Conservation (phyloP, 2,888 invertebrate genomes). For the Pterobdella sp. region DNA sequence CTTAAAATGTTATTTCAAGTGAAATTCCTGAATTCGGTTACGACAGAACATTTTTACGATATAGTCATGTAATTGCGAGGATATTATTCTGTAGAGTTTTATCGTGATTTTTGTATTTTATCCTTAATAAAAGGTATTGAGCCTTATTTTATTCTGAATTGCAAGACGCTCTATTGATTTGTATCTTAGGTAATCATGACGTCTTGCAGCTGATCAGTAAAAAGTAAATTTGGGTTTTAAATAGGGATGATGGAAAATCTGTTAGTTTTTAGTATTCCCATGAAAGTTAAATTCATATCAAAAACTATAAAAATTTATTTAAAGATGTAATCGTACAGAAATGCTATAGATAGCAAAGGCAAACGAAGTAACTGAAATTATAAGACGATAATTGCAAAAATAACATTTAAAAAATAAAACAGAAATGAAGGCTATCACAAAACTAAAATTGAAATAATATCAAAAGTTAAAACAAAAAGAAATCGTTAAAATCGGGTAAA, state of each 20-base stretch:
- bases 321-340: not conserved
- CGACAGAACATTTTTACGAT: constrained; percentile 4
- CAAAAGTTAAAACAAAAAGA: not conserved
- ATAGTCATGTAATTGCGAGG: not conserved
- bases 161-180: constrained; percentile 13
- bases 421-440: not conserved
- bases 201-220: constrained; percentile 17
- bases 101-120: not conserved
- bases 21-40: not conserved
- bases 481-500: not conserved
- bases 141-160: not conserved
- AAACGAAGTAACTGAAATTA: not conserved
- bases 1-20: not conserved
- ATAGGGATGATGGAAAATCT: constrained; percentile 1
- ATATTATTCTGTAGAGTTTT: not conserved
- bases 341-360: not conserved
- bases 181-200: constrained; percentile 30
- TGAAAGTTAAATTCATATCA: not conserved
- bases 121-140: not conserved
- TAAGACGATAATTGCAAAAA: not conserved
- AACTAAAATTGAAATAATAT: constrained; percentile 2
- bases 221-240: constrained; percentile 17
- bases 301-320: constrained; percentile 1
- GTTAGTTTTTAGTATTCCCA: not conserved
- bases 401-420: not conserved